Evolutionary conservation across 1,140 invertebrate genomes (phyloP), one percentile per base, ranked within the genome.

Genomic region (Zaprionus gabonicus): DNA sequence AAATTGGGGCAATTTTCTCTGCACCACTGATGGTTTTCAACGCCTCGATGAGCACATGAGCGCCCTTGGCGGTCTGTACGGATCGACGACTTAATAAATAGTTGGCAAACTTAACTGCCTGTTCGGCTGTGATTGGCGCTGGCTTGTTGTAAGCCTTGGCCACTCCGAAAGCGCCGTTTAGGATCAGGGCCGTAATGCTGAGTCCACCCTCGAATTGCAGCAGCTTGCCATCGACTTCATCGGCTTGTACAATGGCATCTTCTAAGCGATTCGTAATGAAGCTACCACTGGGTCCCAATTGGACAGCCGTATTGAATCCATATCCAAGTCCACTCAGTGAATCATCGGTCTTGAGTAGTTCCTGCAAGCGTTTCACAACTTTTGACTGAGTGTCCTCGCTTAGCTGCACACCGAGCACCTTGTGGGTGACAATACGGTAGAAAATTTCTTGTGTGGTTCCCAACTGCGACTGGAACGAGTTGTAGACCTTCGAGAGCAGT

Each of bases 171-270:
- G 94, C 94, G 57, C 94, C 93, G 23, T 93, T 93, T 0, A 95
- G 91, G 28, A 95, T 79, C 28, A 93, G 65, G 0, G 94, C 93
- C 1, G 94, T 95, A 57, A 93, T 94, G n/a, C 94, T 94, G 17
- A 96, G 94, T 7, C 98, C 98, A 44, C 98, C 98, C 94, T 99
- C 98, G 93, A 98, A 99, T 93, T 99, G 96, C 44, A 98, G 94
- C 76, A 96, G 96, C 84, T 95, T 95, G 10, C 96, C 96, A 94
- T 99, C 97, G 25, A 98, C 96, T 95, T 99, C 98, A 94, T 99
- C 98, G 36, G 98, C 98, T 93, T 99, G 98, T 13, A 97, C 96
- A 77, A 99, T 94, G 49, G 97, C 96, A 94, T 99, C 98, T 94
- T 98, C 97, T 56, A 99, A 96, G 56, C 96, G 95, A 67, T 97